Evolutionary conservation across 2,113 vertebrate species (phyloP).

Genomic region (Eretmochelys imbricata): DNA sequence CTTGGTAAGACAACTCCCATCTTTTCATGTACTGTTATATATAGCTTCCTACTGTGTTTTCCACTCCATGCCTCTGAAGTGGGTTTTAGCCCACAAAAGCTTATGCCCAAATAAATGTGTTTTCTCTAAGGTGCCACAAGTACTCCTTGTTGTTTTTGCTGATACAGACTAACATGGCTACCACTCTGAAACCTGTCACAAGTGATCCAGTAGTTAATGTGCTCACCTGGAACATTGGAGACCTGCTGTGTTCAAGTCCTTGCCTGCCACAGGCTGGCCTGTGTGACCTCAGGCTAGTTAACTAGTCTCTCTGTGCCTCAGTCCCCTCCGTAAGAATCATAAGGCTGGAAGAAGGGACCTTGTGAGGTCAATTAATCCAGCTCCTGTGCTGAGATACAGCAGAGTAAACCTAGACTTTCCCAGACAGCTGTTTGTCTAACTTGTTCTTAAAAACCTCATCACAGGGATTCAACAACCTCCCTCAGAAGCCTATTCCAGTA

Average conservation of each 20-base stretch:
- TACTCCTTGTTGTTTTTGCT: too few relatives aligned
- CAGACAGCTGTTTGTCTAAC: neutral
- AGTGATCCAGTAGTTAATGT: neutral
- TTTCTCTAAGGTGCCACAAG: too few relatives aligned
- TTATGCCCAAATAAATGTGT: too few relatives aligned
- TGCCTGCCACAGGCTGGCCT: neutral
- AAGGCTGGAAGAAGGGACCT: neutral
- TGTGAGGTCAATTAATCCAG: neutral
- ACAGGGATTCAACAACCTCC: neutral
- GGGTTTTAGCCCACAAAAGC: too few relatives aligned
- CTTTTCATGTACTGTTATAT: too few relatives aligned
- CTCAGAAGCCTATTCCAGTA: neutral
- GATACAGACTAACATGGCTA: too few relatives aligned
- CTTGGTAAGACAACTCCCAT: too few relatives aligned
- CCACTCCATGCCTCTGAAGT: too few relatives aligned
- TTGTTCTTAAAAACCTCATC: neutral
- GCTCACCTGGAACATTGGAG: neutral
- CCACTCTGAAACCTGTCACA: neutral
- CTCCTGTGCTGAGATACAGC: neutral
- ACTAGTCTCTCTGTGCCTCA: neutral
- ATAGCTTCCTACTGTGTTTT: too few relatives aligned
- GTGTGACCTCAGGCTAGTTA: neutral
- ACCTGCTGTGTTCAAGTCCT: neutral
- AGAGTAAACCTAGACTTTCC: neutral
- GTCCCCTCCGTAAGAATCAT: neutral